Conservation (phyloP, 2,888 invertebrate species). For the Drosophila rubida region DNA sequence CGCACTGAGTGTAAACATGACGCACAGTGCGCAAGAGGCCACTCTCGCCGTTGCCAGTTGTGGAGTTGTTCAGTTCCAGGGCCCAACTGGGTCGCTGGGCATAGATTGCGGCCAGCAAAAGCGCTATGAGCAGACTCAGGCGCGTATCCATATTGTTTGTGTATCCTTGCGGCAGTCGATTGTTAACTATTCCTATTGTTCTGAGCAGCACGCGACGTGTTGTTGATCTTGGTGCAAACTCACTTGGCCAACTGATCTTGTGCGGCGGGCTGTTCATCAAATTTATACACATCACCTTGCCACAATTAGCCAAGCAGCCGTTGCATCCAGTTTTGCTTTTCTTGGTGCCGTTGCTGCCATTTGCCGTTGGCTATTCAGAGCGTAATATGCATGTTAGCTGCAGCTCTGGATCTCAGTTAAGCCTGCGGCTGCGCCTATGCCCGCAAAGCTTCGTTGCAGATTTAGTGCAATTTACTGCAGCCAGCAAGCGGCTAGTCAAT, state of each 20-base stretch:
- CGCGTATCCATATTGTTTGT: conserved; percentile 70
- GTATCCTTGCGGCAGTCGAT: conserved; percentile 11
- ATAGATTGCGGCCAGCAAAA: conserved; percentile 57
- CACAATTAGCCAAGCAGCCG: conserved; percentile 78
- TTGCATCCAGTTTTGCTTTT: conserved; percentile 72
- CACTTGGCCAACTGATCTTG: conserved; percentile 82
- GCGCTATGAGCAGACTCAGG: conserved; percentile 58
- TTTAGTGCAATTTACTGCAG: conserved; percentile 75
- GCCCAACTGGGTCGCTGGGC: conserved; percentile 37
- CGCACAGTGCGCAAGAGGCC: conserved; percentile 81
- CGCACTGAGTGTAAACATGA: conserved; percentile 86
- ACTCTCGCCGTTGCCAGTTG: conserved; percentile 61
- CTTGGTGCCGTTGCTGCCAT: conserved; percentile 51
- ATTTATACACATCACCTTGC: conserved; percentile 81
- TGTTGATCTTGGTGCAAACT: conserved; percentile 47
- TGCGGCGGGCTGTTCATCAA: conserved; percentile 66
- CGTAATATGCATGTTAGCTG: conserved; percentile 76
- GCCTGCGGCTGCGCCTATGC: conserved; percentile 40
- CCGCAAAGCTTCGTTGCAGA: conserved; percentile 82
- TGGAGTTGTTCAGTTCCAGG: conserved; percentile 30
- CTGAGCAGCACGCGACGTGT: conserved; percentile 9
- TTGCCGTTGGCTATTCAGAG: conserved; percentile 75
- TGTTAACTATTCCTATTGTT: conserved; percentile 31
- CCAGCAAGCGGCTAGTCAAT: conserved; percentile 49
- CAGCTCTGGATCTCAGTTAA: conserved; percentile 39